Evolutionary conservation across 2,888 invertebrate species (phyloP).

Genomic region (Drosophila kokeensis): DNA sequence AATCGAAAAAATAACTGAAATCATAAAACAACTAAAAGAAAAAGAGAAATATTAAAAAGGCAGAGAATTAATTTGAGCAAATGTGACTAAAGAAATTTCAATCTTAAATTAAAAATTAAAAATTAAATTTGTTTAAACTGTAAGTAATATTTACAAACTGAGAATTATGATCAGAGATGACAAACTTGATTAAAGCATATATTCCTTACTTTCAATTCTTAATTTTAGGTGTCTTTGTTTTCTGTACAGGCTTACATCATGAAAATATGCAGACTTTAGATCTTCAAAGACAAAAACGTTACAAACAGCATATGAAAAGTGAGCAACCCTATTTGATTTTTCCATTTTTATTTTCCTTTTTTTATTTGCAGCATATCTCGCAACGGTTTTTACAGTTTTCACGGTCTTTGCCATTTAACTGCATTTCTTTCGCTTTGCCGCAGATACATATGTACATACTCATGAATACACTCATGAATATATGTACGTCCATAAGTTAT

Average conservation of each 20-base stretch:
- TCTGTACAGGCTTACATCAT: not conserved
- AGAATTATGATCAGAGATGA: not conserved
- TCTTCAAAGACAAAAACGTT: not conserved
- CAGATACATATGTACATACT: conserved; percentile 22
- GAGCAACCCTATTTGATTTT: conserved; percentile 2
- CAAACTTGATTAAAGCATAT: not conserved
- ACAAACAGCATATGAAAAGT: not conserved
- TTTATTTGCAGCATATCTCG: conserved; percentile 10
- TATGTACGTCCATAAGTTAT: not conserved
- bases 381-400: conserved; percentile 39
- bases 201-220: not conserved
- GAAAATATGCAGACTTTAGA: not conserved
- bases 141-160: not conserved
- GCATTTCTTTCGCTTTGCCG: conserved; percentile 36
- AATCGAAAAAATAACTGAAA: not conserved
- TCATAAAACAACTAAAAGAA: not conserved
- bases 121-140: not conserved
- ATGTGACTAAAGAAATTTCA: not conserved
- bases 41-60: too few relatives aligned
- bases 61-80: not conserved
- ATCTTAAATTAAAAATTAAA: too few relatives aligned
- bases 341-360: not conserved
- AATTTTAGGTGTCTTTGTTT: not conserved
- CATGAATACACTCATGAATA: conserved; percentile 11
- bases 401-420: conserved; percentile 61